Base-by-base conservation (phyloP, 2,888 invertebrate species). In the Clistopyga incitator region DNA sequence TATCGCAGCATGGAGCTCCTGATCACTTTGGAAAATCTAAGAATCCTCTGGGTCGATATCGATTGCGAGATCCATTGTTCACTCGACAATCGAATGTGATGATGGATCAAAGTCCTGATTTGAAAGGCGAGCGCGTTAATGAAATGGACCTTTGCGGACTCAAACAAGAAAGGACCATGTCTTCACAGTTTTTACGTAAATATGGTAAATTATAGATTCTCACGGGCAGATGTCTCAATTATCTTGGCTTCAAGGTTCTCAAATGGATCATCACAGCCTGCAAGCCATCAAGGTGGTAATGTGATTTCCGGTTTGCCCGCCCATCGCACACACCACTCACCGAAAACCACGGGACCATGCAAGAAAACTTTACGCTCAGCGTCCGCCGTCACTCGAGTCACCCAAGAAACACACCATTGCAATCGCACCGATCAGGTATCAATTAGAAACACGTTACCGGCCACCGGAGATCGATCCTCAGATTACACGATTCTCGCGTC, bases 391-490 rank as follows among this genome's bases (percentile, higher is more conserved):
- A 45, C 56, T 59, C 25, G 70, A 20, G 29, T n/a, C 45, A 38
- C 65, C 52, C 29, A 52, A 61, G 72, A 81, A 52, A 67, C 34
- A 29, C 68, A 75, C 11, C 79, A 52, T 67, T 70, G 61, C 79
- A 85, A 85, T 86, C 77, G 84, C 65, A 81, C 82, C 84, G 84
- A 86, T 85, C 86, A 82, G 82, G 81, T 86, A 85, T 87, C 86
- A 87, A 91, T 91, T 89, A 89, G 88, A 89, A 90, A 91, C 88
- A 87, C 91, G 91, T 91, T 90, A 90, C 87, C 78, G 86, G 82
- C 89, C 88, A 89, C 88, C 77, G 83, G 79, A 86, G 90, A 92
- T 92, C 91, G 90, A 91, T 90, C 88, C 88, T 87, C 83, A 89
- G 88, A 89, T 89, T 89, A 88, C 81, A 83, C 80, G 80, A 84